Evolutionary conservation across 2,888 invertebrate genomes (phyloP).

Genomic region (Drosophila helvetica): DNA sequence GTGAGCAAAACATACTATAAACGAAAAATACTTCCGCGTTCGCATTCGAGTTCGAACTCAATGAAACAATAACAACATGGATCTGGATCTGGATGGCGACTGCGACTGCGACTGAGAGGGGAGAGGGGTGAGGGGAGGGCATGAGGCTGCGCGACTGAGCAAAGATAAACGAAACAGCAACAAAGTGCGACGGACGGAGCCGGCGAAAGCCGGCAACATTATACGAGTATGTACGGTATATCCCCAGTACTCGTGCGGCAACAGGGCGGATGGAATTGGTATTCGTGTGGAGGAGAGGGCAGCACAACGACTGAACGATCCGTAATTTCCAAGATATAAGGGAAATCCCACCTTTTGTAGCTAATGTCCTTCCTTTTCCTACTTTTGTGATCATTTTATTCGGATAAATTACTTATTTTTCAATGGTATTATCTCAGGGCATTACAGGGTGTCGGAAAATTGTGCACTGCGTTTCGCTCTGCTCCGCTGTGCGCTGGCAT

Average conservation of each 20-base stretch:
- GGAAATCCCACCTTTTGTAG: too few species aligned
- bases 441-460: constrained; percentile 17
- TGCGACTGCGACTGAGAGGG: too few species aligned
- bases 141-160: background rate
- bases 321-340: too few species aligned
- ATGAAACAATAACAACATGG: constrained; percentile 64
- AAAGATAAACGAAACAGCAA: background rate
- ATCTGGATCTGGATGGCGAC: constrained; percentile 30
- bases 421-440: too few species aligned
- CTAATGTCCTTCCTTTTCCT: too few species aligned
- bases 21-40: constrained; percentile 73
- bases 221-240: background rate
- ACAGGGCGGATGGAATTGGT: too few species aligned
- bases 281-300: background rate
- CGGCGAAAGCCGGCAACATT: background rate
- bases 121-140: background rate
- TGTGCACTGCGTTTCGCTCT: background rate
- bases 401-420: too few species aligned
- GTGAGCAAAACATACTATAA: constrained; percentile 36
- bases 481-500: constrained; percentile 16
- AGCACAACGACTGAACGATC: background rate
- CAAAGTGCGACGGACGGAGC: background rate
- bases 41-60: constrained; percentile 69
- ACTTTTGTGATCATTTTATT: too few species aligned
- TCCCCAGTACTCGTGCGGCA: background rate